phyloP scores from a whole-genome alignment of 2,797 vertebrate species.

The Poecilia wingei region DNA sequence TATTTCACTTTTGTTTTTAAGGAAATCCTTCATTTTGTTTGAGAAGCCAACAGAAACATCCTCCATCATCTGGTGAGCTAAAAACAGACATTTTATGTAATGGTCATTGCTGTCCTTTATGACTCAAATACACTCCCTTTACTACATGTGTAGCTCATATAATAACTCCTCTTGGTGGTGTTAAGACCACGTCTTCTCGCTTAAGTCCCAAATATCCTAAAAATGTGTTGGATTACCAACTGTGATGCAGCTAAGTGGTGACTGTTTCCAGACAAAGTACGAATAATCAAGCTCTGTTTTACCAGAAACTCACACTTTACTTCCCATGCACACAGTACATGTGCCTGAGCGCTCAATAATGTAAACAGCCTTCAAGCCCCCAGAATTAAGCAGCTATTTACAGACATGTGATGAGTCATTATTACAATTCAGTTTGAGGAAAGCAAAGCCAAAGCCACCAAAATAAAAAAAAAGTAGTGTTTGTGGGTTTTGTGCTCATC shows the following conservation, averaged over 20 bases:
- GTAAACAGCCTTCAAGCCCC: constrained; percentile 25
- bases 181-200: background rate
- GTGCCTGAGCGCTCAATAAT: constrained; percentile 10
- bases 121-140: constrained; percentile 1
- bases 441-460: background rate
- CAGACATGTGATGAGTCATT: constrained; percentile 50
- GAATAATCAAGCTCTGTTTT: constrained; percentile 16
- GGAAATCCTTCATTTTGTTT: background rate
- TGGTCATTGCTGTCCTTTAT: background rate
- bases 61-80: constrained; percentile 8
- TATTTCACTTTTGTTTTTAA: background rate
- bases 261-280: constrained; percentile 15
- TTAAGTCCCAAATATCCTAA: background rate
- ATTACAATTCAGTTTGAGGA: constrained; percentile 21
- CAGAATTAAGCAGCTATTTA: constrained; percentile 41
- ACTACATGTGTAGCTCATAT: background rate
- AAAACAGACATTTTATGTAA: background rate
- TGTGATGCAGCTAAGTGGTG: background rate
- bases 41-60: background rate
- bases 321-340: constrained; percentile 11
- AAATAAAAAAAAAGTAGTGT: constrained; percentile 23
- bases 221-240: background rate
- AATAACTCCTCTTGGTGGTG: background rate
- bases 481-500: constrained; percentile 33
- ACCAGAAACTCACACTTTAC: constrained; percentile 23